phyloP scores from a whole-genome alignment of 2,888 invertebrate genomes.

The Euplexia lucipara region DNA sequence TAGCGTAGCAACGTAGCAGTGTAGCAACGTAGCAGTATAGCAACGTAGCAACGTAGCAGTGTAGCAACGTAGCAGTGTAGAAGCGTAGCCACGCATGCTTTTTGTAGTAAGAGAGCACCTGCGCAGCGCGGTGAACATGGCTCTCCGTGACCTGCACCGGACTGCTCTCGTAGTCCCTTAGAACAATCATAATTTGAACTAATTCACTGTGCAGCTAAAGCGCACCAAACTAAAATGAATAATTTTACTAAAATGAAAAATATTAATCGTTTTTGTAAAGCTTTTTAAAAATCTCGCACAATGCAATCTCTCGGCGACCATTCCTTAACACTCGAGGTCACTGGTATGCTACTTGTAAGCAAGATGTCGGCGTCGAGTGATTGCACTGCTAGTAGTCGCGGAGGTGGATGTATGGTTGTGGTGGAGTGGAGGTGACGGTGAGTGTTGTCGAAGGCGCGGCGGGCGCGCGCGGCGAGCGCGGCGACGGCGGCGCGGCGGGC shows the following conservation, averaged over 20 bases:
- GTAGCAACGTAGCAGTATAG: too few relatives aligned
- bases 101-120: constrained; percentile 24
- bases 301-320: constrained; percentile 23
- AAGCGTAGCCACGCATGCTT: constrained; percentile 18
- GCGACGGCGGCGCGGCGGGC: constrained; percentile 94
- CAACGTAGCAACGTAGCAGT: too few relatives aligned
- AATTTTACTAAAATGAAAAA: constrained; percentile 40
- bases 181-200: constrained; percentile 23
- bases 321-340: background rate
- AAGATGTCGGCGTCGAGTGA: constrained; percentile 17
- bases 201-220: constrained; percentile 47
- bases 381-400: constrained; percentile 30
- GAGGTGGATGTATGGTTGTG: constrained; percentile 15
- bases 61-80: constrained; percentile 2
- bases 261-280: constrained; percentile 26
- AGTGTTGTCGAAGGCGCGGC: constrained; percentile 89
- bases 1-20: background rate
- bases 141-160: constrained; percentile 1
- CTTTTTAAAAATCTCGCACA: constrained; percentile 25
- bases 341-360: too few relatives aligned
- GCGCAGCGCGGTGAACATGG: constrained; percentile 8
- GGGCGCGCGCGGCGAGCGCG: constrained; percentile 95
- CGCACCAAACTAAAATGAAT: constrained; percentile 47
- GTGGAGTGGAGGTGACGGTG: constrained; percentile 81
- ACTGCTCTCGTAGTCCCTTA: constrained; percentile 13